Evolutionary conservation across 2,113 vertebrate genomes (phyloP), one percentile per base, ranked within the genome.

Genomic region (Columba janthina): DNA sequence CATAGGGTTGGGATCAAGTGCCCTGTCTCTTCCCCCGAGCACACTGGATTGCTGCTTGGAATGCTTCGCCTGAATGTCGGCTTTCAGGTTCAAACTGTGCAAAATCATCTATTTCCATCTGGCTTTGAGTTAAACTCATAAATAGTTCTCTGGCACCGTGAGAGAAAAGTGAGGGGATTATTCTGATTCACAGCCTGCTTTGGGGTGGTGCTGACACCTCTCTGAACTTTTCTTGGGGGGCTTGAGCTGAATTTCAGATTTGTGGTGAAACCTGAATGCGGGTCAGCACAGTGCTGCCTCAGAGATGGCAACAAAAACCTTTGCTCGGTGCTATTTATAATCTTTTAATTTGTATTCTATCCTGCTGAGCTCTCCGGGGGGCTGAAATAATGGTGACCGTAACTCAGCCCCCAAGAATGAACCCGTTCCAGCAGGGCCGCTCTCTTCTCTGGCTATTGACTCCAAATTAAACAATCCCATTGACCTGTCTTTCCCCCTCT

Each of bases 331-430:
- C 77, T 96, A 54, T 95, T 96, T 95, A 85, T 89, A 91, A 51
- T 91, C 32, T 78, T 92, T 79, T 91, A 75, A 95, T 94, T 96
- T 95, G 46, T 93, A 70, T 94, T 92, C 87, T 94, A 73, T 66
- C 89, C 66, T 85, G 80, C 81, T 2, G 12, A 75, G 84, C 66
- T 87, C 66, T 94, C 62, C 3, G 0, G 73, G 84, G 83, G 83
- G 58, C 80, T 94, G 80, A 81, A 95, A 95, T 95, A 95, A 94
- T 89, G 84, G 84, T 58, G 91, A 72, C 77, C 1, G 1, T 94
- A 97, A 89, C 84, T 96, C 81, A 54, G 50, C 36, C 81, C 80
- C 84, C 62, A 76, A 44, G 91, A 88, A 54, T 75, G 87, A 94
- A 88, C 36, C 2, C 7, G 40, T 90, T 90, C 91, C 71, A 85